phyloP scores from a whole-genome alignment of 2,797 vertebrate genomes.

The Alcedo atthis region DNA sequence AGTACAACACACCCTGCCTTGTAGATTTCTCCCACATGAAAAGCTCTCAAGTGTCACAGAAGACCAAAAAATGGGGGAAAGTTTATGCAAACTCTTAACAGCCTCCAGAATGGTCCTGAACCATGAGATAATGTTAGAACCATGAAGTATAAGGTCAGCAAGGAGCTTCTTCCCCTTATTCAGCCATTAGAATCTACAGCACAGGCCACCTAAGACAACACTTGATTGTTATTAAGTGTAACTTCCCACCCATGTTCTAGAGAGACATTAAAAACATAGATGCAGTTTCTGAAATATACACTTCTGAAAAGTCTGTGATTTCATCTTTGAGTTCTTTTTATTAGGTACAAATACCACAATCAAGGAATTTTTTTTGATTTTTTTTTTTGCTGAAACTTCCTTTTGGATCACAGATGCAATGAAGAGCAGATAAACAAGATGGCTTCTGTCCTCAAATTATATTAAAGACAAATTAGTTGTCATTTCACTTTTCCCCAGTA shows the following conservation, averaged over 20 bases:
- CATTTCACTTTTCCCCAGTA: background rate
- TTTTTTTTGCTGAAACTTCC: background rate
- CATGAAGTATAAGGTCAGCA: background rate
- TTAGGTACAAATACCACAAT: background rate
- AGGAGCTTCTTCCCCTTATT: background rate
- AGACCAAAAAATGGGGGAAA: background rate
- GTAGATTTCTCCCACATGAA: background rate
- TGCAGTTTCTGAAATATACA: background rate
- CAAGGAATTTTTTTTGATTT: background rate
- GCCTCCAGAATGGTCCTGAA: background rate
- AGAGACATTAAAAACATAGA: background rate
- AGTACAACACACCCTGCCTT: background rate
- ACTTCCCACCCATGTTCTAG: background rate
- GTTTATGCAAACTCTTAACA: background rate
- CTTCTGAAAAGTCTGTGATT: background rate
- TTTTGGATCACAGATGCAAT: background rate
- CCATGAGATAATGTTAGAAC: accelerated
- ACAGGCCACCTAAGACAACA: background rate
- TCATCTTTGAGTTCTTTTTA: background rate
- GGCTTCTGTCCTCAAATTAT: background rate
- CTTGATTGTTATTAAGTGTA: background rate
- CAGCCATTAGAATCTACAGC: background rate
- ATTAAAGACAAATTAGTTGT: background rate
- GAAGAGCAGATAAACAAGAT: background rate
- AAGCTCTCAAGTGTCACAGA: background rate